Conservation (phyloP, 2,113 vertebrate species). For the Crotalus tigris region DNA sequence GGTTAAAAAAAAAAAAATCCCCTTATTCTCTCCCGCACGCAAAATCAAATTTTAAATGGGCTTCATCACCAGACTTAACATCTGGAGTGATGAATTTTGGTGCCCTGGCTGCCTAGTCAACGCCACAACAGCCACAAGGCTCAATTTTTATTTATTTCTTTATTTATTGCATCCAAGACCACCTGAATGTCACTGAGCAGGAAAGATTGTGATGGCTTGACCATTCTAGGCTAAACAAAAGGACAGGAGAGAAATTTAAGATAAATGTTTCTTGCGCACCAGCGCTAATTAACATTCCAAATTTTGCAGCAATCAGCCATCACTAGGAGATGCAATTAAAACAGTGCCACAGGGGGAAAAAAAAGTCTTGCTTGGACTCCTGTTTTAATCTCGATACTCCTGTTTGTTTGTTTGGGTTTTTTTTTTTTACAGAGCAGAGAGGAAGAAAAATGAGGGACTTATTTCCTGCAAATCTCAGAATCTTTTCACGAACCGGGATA, state of each 20-base stretch:
- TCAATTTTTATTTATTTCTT: no score
- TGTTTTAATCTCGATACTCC: not conserved
- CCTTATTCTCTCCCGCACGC: not conserved
- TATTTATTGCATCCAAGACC: no score
- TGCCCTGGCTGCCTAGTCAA: not conserved
- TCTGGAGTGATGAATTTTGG: not conserved
- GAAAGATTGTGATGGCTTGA: no score
- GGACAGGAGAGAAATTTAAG: no score
- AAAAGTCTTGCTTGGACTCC: not conserved
- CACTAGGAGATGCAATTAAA: not conserved
- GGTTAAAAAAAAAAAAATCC: no score
- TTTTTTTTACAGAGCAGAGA: not conserved
- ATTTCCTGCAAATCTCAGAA: not conserved
- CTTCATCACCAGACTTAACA: not conserved
- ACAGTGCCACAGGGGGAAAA: not conserved
- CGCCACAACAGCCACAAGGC: not conserved
- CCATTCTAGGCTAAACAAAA: not conserved
- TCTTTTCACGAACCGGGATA: not conserved
- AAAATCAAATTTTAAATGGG: not conserved
- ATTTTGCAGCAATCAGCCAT: not conserved
- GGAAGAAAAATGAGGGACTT: not conserved
- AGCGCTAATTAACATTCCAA: not conserved
- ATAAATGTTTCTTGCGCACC: not conserved
- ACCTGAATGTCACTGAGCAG: not conserved
- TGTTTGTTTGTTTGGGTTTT: rapidly evolving